Percentiles rank a stretch among this genome's conserved stretches.
These are phyloP conservation scores for Danio choprae DNA, from an alignment of 2,797 vertebrate genomes.

Conservation along the genomic window DNA sequence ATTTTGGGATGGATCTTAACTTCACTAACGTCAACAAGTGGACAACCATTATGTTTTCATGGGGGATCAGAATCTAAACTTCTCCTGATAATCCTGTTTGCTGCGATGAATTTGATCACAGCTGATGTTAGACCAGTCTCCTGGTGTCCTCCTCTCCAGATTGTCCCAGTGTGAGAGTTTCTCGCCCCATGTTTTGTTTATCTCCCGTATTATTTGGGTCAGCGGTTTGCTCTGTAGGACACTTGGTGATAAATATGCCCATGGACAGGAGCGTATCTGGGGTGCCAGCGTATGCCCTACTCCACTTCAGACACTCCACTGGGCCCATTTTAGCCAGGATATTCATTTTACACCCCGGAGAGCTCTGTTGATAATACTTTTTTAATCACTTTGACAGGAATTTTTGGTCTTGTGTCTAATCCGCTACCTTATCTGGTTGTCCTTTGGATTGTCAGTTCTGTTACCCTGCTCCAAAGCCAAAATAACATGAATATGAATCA, in stretches of 20 bases:
- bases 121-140: background rate
- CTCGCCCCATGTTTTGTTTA: slow-evolving; percentile 2
- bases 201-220: slow-evolving; percentile 40
- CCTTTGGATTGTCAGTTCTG: slow-evolving; percentile 11
- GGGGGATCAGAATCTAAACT: background rate
- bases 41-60: background rate
- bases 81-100: background rate
- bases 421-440: slow-evolving; percentile 29
- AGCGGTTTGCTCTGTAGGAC: slow-evolving; percentile 29
- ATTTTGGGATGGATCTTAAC: slow-evolving; percentile 3
- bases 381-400: slow-evolving; percentile 28
- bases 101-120: background rate
- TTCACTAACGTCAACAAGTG: background rate
- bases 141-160: background rate
- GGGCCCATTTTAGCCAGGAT: slow-evolving; percentile 30
- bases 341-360: slow-evolving; percentile 3
- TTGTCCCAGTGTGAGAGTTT: background rate
- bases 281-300: slow-evolving; percentile 39
- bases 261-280: slow-evolving; percentile 34
- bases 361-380: slow-evolving; percentile 3
- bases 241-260: slow-evolving; percentile 33
- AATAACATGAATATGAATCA: slow-evolving; percentile 22
- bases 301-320: slow-evolving; percentile 27
- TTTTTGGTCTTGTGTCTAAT: slow-evolving; percentile 16
- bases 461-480: slow-evolving; percentile 29